Evolutionary conservation across 1,140 invertebrate genomes (phyloP).

Genomic region (Dreissena rostriformis): DNA sequence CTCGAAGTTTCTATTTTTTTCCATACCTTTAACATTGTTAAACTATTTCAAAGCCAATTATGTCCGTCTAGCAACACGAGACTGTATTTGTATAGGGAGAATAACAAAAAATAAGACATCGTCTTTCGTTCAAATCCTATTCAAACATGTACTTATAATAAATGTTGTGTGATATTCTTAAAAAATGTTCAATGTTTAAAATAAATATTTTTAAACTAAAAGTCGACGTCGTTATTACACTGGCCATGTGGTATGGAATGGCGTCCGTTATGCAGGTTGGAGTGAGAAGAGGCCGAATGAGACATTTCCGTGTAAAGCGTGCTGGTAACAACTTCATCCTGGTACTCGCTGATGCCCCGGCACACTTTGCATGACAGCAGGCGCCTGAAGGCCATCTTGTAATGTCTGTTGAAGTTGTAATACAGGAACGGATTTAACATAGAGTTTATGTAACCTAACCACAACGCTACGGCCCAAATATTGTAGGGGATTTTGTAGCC

Average conservation of each 20-base stretch:
- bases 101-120: too few relatives aligned
- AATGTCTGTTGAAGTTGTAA: slow-evolving; percentile 95
- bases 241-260: slow-evolving; percentile 33
- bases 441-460: slow-evolving; percentile 94
- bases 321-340: slow-evolving; percentile 66
- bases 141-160: too few relatives aligned
- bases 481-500: slow-evolving; percentile 74
- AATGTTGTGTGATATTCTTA: too few relatives aligned
- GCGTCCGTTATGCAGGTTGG: slow-evolving; percentile 37
- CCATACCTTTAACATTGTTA: too few relatives aligned
- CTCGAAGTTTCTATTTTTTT: too few relatives aligned
- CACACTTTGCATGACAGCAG: slow-evolving; percentile 75
- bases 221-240: slow-evolving; percentile 45
- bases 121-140: too few relatives aligned
- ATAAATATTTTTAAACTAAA: too few relatives aligned
- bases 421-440: slow-evolving; percentile 92
- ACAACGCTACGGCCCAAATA: slow-evolving; percentile 74
- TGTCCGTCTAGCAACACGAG: too few relatives aligned
- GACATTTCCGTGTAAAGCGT: slow-evolving; percentile 48
- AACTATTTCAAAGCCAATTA: too few relatives aligned
- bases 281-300: slow-evolving; percentile 38
- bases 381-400: slow-evolving; percentile 90
- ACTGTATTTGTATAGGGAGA: too few relatives aligned
- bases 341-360: slow-evolving; percentile 72
- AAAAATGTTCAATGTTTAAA: too few relatives aligned